Percentiles rank a stretch among this genome's conserved stretches.
Conservation (phyloP, 2,113 vertebrate species). For the Rhombomys opimus region DNA sequence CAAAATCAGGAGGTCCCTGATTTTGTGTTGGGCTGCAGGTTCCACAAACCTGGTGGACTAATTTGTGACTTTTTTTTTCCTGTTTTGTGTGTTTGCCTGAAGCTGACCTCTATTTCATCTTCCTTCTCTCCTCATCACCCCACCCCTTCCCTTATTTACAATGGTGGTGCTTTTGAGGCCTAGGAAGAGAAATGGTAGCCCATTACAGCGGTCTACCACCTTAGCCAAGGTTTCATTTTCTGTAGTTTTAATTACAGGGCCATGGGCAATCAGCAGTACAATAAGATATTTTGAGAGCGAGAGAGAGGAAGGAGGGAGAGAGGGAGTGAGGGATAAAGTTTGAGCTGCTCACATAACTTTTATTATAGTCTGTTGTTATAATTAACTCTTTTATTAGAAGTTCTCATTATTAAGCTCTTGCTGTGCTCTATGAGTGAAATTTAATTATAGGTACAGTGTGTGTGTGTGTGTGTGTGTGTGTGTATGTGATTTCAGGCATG, state of each 20-base stretch:
- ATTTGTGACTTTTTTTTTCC: neutral
- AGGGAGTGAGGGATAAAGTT: neutral
- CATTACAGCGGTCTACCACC: too few relatives aligned
- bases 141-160: neutral
- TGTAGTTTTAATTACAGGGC: neutral
- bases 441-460: neutral
- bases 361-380: neutral
- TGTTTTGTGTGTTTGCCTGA: neutral
- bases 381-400: neutral
- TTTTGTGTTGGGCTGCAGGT: neutral
- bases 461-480: neutral
- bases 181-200: neutral
- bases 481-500: neutral
- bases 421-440: neutral
- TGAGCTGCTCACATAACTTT: neutral
- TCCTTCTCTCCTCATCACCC: neutral
- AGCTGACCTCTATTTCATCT: neutral
- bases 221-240: neutral
- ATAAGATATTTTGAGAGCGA: neutral
- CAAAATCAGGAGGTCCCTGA: neutral
- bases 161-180: neutral
- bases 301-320: neutral
- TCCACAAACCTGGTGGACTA: neutral
- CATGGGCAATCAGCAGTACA: neutral
- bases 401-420: neutral